Conservation (phyloP, 2,113 vertebrate genomes). For the Lanius collurio region DNA sequence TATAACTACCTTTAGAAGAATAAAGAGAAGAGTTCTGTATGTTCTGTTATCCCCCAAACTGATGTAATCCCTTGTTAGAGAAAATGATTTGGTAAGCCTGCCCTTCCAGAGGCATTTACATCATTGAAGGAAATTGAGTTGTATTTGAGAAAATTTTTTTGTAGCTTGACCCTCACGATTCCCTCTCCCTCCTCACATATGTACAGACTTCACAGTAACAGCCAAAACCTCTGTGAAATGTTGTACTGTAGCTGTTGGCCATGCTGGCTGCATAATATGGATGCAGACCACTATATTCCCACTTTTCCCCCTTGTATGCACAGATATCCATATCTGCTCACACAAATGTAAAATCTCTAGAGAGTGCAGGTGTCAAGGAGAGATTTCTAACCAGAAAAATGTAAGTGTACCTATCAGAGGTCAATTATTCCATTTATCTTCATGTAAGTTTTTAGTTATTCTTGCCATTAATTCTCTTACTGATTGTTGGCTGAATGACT, state of each 20-base stretch:
- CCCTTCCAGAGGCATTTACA: neutral
- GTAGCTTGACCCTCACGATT: neutral
- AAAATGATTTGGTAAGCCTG: neutral
- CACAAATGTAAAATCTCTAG: neutral
- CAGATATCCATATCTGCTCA: neutral
- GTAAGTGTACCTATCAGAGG: neutral
- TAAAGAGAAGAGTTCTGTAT: neutral
- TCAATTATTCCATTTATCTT: neutral
- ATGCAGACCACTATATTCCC: neutral
- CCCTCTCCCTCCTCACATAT: neutral
- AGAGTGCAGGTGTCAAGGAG: neutral
- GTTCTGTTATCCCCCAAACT: neutral
- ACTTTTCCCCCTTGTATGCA: neutral
- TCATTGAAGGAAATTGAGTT: neutral
- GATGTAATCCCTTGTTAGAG: neutral
- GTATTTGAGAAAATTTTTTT: neutral
- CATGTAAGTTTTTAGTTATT: neutral
- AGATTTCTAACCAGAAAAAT: neutral
- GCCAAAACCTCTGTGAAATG: neutral
- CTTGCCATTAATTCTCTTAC: neutral
- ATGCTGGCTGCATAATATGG: neutral
- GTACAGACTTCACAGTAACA: neutral
- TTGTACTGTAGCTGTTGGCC: neutral
- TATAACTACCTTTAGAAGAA: neutral
- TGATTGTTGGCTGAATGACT: neutral